These are phyloP conservation scores for Chunga burmeisteri DNA, from an alignment of 2,113 vertebrate genomes.

Conservation along the genomic window DNA sequence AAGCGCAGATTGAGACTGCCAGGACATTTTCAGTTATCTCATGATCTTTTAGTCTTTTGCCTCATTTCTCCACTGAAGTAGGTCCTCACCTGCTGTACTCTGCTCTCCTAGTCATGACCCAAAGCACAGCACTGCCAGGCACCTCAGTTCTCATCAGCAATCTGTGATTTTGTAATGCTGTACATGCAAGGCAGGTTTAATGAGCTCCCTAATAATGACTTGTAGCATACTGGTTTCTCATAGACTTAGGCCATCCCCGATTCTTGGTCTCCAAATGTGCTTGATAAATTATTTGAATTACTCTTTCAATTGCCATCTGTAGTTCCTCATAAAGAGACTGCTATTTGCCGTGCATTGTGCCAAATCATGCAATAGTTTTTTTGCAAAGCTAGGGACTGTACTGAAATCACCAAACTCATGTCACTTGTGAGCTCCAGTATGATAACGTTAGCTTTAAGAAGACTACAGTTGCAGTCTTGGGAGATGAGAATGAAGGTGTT, in stretches of 20 bases:
- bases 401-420: conserved; percentile 71
- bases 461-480: conserved; percentile 27
- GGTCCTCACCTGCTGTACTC: not conserved
- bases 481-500: not conserved
- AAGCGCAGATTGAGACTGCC: not conserved
- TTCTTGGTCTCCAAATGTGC: conserved; percentile 35
- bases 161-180: not conserved
- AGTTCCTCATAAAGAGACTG: conserved; percentile 73
- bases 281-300: conserved; percentile 72
- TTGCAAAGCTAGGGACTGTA: conserved; percentile 66
- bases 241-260: not conserved
- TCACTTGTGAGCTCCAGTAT: conserved; percentile 67
- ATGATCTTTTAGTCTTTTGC: not conserved
- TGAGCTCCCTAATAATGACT: conserved; percentile 25
- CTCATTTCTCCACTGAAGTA: not conserved
- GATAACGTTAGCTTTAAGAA: conserved; percentile 47
- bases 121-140: not conserved
- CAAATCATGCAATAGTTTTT: conserved; percentile 66
- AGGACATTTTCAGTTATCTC: not conserved
- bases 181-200: not conserved
- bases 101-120: not conserved
- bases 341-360: conserved; percentile 68
- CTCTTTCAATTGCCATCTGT: conserved; percentile 72
- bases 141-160: not conserved
- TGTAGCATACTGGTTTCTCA: not conserved